phyloP scores from a whole-genome alignment of 23 tunicate genomes.

The Pegea sp. region DNA sequence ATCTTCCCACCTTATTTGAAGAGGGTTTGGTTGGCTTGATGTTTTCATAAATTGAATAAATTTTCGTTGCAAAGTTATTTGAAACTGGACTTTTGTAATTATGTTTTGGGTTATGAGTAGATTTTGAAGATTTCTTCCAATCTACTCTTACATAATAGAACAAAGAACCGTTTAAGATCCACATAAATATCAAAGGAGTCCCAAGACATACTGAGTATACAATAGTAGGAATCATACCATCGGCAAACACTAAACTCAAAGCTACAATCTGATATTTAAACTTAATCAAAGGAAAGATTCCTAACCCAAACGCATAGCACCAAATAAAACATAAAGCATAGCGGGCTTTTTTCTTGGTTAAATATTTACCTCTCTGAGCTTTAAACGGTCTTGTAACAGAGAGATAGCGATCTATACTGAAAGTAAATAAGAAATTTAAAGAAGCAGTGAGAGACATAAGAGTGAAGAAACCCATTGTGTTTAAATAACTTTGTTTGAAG shows the following conservation, averaged over 20 bases:
- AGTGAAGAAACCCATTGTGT: conserved; percentile 44
- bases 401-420: conserved; percentile 62
- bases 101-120: too few relatives aligned
- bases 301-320: conserved; percentile 18
- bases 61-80: too few relatives aligned
- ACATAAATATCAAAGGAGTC: conserved; percentile 36
- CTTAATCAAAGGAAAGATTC: conserved; percentile 32
- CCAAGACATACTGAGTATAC: conserved; percentile 27
- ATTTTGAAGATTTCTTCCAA: background rate
- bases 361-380: conserved; percentile 29
- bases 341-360: conserved; percentile 28
- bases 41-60: too few relatives aligned
- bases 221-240: conserved; percentile 11
- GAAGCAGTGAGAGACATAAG: conserved; percentile 32
- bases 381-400: conserved; percentile 53
- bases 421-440: conserved; percentile 37
- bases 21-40: too few relatives aligned
- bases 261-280: conserved; percentile 14
- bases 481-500: conserved; percentile 10
- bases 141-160: background rate
- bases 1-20: too few relatives aligned
- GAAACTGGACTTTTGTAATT: too few relatives aligned
- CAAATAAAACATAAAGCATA: conserved; percentile 20
- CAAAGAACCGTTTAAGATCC: conserved; percentile 62
- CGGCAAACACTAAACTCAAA: conserved; percentile 21